Base-by-base conservation (phyloP, 2,113 vertebrate species). In the Sturnira hondurensis region DNA sequence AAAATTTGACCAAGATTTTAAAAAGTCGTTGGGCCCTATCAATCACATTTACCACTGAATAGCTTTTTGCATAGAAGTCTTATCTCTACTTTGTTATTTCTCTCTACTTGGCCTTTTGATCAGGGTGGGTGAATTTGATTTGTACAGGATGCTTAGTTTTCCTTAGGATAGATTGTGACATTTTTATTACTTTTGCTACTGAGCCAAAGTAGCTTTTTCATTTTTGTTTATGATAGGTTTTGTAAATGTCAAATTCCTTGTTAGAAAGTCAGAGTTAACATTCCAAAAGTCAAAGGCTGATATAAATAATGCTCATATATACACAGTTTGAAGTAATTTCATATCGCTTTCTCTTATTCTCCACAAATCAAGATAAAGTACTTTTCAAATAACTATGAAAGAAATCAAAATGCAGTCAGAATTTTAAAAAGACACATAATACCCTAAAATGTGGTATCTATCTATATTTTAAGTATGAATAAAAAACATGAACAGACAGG, bases 191-290 rank as follows among this genome's bases (percentile, higher is more conserved):
- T 96, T 96, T 91, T 94, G 61, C 76, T 70, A 68, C 31, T n/a
- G 80, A 96, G 80, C 26, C 61, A 93, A 96, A 89, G 94, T 68
- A 84, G 52, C 47, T 76, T 87, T 95, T 96, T 89, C 83, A 87
- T 94, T 97, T 93, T 91, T 65, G 36, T 82, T 96, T 96, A 92
- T 67, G 93, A 84, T 85, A 95, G 86, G 74, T 92, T 96, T 94
- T 94, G 58, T 96, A 94, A 96, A 97, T 97, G 93, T 97, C 96
- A 93, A n/a, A 88, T 73, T 91, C 68, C 95, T 93, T 95, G 74
- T 94, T 96, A 84, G 61, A 96, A 73, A 90, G 71, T 78, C 80
- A 97, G 50, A 50, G 68, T 91, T 96, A 84, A 89, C 78, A 86
- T 94, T 96, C 82, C 45, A 83, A 91, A 97, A 97, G 85, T 61